These are phyloP conservation scores for Camelus bactrianus DNA, from an alignment of 2,113 vertebrate species.

Conservation along the genomic window DNA sequence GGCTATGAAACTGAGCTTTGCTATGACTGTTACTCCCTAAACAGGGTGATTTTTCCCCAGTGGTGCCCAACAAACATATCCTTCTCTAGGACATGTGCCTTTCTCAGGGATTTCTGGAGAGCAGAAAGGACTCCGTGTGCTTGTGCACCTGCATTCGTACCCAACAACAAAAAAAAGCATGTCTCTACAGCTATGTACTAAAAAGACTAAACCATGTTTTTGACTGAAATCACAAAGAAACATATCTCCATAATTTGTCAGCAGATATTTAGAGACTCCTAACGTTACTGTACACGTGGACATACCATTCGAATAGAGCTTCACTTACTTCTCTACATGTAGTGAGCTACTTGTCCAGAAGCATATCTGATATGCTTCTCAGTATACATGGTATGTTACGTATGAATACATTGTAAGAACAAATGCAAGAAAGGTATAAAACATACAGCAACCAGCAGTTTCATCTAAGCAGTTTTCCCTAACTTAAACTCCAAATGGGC, in stretches of 20 bases:
- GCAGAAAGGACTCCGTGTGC: neutral
- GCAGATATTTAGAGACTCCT: neutral
- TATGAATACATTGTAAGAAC: neutral
- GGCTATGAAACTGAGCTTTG: neutral
- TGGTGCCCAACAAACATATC: neutral
- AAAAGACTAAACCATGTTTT: neutral
- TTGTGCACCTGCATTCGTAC: neutral
- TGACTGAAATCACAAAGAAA: slow-evolving; percentile 13
- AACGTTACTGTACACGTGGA: neutral
- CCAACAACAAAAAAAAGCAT: neutral
- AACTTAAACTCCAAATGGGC: neutral
- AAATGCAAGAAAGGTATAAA: neutral
- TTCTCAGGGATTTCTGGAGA: slow-evolving; percentile 33
- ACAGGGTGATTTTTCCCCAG: neutral
- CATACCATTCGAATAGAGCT: neutral
- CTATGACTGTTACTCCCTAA: neutral
- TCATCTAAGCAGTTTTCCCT: neutral
- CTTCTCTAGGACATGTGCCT: neutral
- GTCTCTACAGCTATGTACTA: neutral
- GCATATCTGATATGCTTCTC: neutral
- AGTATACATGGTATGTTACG: neutral
- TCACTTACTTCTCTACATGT: neutral
- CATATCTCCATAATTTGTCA: neutral
- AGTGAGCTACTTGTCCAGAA: neutral
- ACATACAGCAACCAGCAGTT: neutral